Percentiles rank a stretch among this genome's conserved stretches.
Evolutionary conservation across 2,888 invertebrate genomes (phyloP).

Genomic region (Dastarcus helophoroides): DNA sequence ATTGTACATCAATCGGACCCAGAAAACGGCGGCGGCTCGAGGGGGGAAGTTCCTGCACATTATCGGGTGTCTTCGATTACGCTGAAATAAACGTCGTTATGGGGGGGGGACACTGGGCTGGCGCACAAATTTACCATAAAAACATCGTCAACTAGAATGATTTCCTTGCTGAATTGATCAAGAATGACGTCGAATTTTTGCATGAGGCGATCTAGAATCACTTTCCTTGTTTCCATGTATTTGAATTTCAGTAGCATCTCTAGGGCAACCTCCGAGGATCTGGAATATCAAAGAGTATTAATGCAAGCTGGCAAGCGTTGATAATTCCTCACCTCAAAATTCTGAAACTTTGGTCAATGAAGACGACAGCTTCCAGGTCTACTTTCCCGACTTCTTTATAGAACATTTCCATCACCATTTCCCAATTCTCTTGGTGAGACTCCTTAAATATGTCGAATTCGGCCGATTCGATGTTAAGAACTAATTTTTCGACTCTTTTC

Average conservation of each 20-base stretch:
- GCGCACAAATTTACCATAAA: conserved; percentile 60
- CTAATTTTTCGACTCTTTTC: conserved; percentile 64
- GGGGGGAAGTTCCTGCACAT: conserved; percentile 66
- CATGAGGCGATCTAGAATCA: conserved; percentile 60
- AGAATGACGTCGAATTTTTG: conserved; percentile 77
- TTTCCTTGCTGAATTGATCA: conserved; percentile 76
- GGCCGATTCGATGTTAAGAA: conserved; percentile 61
- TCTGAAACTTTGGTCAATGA: conserved; percentile 78
- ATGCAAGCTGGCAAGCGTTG: not conserved
- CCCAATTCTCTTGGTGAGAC: conserved; percentile 76
- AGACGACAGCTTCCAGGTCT: conserved; percentile 71
- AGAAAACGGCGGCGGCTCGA: conserved; percentile 73
- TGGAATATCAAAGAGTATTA: conserved; percentile 21
- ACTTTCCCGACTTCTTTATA: conserved; percentile 60
- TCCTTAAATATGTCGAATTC: conserved; percentile 76
- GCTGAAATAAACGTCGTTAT: conserved; percentile 36
- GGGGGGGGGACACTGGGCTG: no score
- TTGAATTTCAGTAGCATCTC: conserved; percentile 69
- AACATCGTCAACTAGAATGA: conserved; percentile 56
- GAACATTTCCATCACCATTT: conserved; percentile 66
- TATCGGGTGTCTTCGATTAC: conserved; percentile 53
- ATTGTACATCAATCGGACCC: conserved; percentile 70
- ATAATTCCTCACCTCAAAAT: conserved; percentile 46
- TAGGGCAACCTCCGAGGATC: conserved; percentile 73
- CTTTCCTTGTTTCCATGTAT: conserved; percentile 61